Evolutionary conservation across 2,797 vertebrate genomes (phyloP).

Genomic region (Dallia pectoralis): DNA sequence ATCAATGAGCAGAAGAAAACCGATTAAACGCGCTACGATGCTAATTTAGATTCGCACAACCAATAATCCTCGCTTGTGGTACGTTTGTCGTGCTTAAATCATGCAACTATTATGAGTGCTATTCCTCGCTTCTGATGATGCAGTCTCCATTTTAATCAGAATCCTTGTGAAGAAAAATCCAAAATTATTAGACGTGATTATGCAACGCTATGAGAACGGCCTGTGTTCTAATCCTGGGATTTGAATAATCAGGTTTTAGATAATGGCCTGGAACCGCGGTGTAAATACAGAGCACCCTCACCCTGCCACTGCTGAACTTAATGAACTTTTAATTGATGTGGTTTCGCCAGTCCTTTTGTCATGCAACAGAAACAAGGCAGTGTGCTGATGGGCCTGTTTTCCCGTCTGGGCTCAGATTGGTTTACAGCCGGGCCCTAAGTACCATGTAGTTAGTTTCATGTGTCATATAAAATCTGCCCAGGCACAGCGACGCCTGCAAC

Average conservation of each 20-base stretch:
- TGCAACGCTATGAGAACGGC: constrained; percentile 64
- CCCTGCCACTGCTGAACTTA: constrained; percentile 71
- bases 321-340: constrained; percentile 83
- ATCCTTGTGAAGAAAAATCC: constrained; percentile 55
- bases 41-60: constrained; percentile 58
- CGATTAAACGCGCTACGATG: constrained; percentile 51
- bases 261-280: constrained; percentile 65
- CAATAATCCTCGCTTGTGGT: constrained; percentile 59
- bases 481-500: constrained; percentile 90
- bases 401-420: constrained; percentile 75
- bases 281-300: constrained; percentile 74
- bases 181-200: constrained; percentile 69
- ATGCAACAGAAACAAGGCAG: constrained; percentile 77
- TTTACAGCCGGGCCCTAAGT: constrained; percentile 79
- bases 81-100: constrained; percentile 51
- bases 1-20: constrained; percentile 43
- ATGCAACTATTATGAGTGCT: constrained; percentile 55
- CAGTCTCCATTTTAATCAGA: constrained; percentile 62
- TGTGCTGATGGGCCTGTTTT: constrained; percentile 77
- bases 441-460: constrained; percentile 85
- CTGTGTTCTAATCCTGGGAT: constrained; percentile 73
- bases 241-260: constrained; percentile 76
- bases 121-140: constrained; percentile 65
- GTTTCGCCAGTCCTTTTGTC: constrained; percentile 77
- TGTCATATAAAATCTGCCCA: constrained; percentile 88